Percentiles rank a stretch among this genome's conserved stretches.
Conservation (phyloP, 2,113 vertebrate genomes). For the Ceuthmochares aereus region DNA sequence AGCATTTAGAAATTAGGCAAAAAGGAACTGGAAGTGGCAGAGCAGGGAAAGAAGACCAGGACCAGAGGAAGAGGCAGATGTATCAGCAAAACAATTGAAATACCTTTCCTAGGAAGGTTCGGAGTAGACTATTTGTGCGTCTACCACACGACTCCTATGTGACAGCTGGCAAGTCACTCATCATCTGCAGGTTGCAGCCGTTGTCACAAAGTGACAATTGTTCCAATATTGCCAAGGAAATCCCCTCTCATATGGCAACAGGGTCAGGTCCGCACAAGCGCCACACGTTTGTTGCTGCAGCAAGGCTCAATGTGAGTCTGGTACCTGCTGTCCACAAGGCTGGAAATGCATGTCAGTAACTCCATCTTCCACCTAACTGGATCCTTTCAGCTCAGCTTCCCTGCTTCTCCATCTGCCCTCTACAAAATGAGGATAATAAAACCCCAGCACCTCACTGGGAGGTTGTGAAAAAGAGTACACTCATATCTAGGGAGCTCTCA, state of each 20-base stretch:
- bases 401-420: neutral
- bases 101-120: neutral
- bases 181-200: neutral
- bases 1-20: neutral
- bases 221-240: neutral
- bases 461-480: neutral
- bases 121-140: neutral
- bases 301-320: neutral
- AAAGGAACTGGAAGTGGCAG: neutral
- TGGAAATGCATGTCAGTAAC: neutral
- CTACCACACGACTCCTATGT: accelerated
- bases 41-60: neutral
- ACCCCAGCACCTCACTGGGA: neutral
- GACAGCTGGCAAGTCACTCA: neutral
- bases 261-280: neutral
- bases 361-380: neutral
- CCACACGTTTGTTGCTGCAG: neutral
- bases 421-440: neutral
- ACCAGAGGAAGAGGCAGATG: neutral
- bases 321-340: neutral
- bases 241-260: accelerated
- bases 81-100: neutral
- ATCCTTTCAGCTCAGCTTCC: neutral
- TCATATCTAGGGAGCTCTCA: neutral
- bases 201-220: neutral